Base-by-base conservation (phyloP, 2,888 invertebrate genomes). In the Ormia ochracea region DNA sequence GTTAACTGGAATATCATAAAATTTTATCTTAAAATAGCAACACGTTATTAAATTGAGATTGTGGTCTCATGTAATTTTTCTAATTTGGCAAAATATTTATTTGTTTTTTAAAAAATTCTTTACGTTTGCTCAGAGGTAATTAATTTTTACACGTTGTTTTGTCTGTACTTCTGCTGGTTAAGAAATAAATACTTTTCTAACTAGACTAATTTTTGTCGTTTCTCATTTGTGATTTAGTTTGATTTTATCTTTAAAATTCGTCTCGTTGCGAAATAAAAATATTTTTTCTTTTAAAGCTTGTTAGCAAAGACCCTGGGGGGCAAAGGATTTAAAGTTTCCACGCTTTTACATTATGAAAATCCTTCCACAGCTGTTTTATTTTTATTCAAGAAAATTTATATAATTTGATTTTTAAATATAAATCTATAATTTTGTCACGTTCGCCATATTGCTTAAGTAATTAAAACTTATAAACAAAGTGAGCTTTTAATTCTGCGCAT, bases 71-170 rank as follows among this genome's bases (percentile, higher is more conserved):
- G 31, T 52, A 68, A 48, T 43, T 38, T 38, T 28, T 26, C 59
- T 41, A 56, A 56, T 76, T 76, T 76, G 68, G 59, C 58, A 52
- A 63, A 68, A 72, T 50, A 56, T 33, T 56, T 73, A 36, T 45
- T 28, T 9, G 31, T 31, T 41, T 43, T 41, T 58, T 38, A 61
- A 72, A 54, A 36, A 75, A 65, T 65, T 66, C 70, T 65, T 76
- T 72, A 21, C 43, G 68, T 76, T 76, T 80, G 76, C 68, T 76
- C 48, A 50, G 63, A 45, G 70, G 65, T 79, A 79, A 79, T 80
- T 80, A 73, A 58, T 68, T 80, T 80, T 63, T 38, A 48, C 65
- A 21, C 65, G 70, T 70, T 54, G n/a, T 54, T 50, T 23, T 7
- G 23, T 17, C 19, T 3, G 19, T 38, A 21, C 4, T 10, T 10